A percentile compares a stretch with the other conserved stretches of the same genome.
phyloP scores from a whole-genome alignment of 2,113 vertebrate genomes.

The Gymnocephalus cernua region DNA sequence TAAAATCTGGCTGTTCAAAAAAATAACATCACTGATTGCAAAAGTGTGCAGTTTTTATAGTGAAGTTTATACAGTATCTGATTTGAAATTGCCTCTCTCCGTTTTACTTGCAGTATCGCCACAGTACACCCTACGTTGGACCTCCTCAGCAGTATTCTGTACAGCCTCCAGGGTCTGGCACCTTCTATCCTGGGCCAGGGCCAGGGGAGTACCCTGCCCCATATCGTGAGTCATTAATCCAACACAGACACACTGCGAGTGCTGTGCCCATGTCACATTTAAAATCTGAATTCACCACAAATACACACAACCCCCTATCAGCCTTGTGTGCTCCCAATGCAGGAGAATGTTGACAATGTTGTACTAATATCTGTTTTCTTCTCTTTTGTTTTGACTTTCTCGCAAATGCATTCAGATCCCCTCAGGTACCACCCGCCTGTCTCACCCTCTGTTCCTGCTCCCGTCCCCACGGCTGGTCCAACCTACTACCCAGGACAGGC shows the following conservation, averaged over 20 bases:
- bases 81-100: background rate
- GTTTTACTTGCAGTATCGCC: constrained; percentile 89
- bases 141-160: constrained; percentile 96
- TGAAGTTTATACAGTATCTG: background rate
- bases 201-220: constrained; percentile 95
- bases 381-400: constrained; percentile 30
- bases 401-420: constrained; percentile 61
- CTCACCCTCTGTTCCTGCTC: constrained; percentile 73
- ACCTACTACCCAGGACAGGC: constrained; percentile 94
- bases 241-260: constrained; percentile 1
- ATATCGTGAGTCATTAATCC: constrained; percentile 88
- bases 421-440: constrained; percentile 79
- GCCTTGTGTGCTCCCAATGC: background rate
- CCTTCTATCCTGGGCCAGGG: constrained; percentile 95
- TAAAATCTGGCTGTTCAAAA: background rate
- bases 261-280: background rate
- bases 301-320: constrained; percentile 2
- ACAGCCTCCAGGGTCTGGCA: constrained; percentile 92
- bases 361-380: constrained; percentile 26
- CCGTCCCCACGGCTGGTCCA: constrained; percentile 83
- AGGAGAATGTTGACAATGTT: background rate
- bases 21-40: background rate
- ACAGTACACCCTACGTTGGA: constrained; percentile 92
- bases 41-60: background rate
- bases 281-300: background rate